Conservation (phyloP, 2,113 vertebrate species). For the Protobothrops flavoviridis region DNA sequence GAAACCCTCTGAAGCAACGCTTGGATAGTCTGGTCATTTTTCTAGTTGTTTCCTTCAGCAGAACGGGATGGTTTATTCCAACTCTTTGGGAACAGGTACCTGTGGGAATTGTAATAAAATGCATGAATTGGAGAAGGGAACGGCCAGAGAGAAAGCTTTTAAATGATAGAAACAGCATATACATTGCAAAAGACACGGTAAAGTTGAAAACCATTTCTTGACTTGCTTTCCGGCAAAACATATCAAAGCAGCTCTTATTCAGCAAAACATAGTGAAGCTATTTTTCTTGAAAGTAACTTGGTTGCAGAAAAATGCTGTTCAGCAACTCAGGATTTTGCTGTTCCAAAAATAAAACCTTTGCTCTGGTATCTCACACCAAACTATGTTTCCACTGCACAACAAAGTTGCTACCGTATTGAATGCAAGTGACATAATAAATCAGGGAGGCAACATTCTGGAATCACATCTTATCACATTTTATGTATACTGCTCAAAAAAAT, state of each 20-base stretch:
- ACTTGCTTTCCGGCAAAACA: background rate
- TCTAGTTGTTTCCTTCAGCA: conserved; percentile 44
- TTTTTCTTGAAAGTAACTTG: background rate
- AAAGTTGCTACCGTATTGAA: background rate
- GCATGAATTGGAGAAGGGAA: conserved; percentile 3
- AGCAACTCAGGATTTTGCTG: background rate
- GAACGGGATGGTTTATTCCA: conserved; percentile 73
- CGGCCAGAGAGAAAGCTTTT: background rate
- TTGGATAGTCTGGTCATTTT: conserved; percentile 34
- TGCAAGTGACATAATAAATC: background rate
- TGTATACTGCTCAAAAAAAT: background rate
- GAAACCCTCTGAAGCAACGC: conserved; percentile 45
- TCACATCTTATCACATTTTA: background rate
- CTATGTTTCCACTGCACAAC: background rate
- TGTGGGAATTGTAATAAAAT: conserved; percentile 55
- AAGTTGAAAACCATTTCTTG: background rate
- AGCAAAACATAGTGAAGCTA: background rate
- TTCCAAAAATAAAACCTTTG: background rate
- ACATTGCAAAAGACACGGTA: background rate
- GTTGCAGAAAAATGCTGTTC: background rate
- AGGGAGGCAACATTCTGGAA: background rate
- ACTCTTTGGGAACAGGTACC: conserved; percentile 89
- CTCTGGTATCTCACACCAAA: background rate
- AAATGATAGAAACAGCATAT: background rate
- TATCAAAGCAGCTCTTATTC: background rate